Conservation (phyloP, 2,888 invertebrate species). For the Endomychus coccineus region DNA sequence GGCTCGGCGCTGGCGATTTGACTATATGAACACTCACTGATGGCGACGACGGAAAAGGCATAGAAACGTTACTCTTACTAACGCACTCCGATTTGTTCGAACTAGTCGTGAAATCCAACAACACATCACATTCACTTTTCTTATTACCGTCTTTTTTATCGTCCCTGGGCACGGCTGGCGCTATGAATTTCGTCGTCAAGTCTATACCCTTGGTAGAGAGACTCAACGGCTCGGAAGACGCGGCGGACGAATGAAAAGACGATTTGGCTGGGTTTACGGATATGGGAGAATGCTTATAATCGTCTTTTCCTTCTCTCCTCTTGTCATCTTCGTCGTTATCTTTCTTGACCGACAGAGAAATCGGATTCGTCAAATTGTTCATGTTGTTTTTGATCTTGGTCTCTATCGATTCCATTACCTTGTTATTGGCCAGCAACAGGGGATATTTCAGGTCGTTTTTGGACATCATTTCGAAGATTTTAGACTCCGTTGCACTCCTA, state of each 20-base stretch:
- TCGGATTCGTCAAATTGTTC: conserved; percentile 24
- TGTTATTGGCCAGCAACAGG: conserved; percentile 32
- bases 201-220: conserved; percentile 42
- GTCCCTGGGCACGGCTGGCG: conserved; percentile 39
- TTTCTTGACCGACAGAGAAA: conserved; percentile 19
- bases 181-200: conserved; percentile 44
- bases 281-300: conserved; percentile 1
- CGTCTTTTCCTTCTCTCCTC: conserved; percentile 24
- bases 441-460: conserved; percentile 34
- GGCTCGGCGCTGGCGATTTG: conserved; percentile 68
- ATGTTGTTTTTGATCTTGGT: conserved; percentile 37
- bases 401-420: conserved; percentile 37
- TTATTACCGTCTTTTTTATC: conserved; percentile 32
- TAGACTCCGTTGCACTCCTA: conserved; percentile 33
- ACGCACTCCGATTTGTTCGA: conserved; percentile 7
- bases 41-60: conserved; percentile 52
- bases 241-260: no score
- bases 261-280: conserved; percentile 1
- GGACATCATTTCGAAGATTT: conserved; percentile 36
- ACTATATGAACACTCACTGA: conserved; percentile 69
- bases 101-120: conserved; percentile 50
- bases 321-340: conserved; percentile 31
- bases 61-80: conserved; percentile 9
- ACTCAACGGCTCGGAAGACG: conserved; percentile 27
- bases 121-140: conserved; percentile 48